Evolutionary conservation across 2,888 invertebrate genomes (phyloP).

Genomic region (Sipha maydis): DNA sequence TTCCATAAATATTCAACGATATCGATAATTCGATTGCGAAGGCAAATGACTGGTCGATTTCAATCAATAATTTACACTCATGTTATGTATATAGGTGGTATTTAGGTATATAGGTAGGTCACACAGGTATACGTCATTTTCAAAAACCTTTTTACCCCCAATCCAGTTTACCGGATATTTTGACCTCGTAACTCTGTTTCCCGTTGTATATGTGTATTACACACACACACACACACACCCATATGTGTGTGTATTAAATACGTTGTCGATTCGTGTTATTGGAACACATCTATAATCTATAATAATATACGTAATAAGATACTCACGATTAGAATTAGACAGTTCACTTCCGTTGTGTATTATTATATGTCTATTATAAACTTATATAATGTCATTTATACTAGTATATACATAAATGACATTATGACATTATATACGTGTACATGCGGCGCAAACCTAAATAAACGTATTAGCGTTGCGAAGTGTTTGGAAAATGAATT

Average conservation of each 20-base stretch:
- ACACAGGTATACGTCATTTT: neutral
- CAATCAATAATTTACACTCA: neutral
- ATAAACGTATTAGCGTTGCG: too few species aligned
- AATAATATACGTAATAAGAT: slow-evolving; percentile 40
- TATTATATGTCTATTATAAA: neutral
- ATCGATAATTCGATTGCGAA: neutral
- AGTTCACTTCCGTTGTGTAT: neutral
- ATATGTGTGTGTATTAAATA: too few species aligned
- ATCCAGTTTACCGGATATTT: slow-evolving; percentile 37
- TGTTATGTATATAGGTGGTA: neutral
- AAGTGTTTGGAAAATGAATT: too few species aligned
- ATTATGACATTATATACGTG: too few species aligned
- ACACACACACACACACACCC: too few species aligned
- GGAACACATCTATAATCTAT: neutral
- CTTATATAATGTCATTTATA: too few species aligned
- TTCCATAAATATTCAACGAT: neutral
- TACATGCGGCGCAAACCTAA: neutral
- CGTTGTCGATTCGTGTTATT: neutral
- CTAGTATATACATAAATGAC: neutral
- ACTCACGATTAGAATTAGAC: slow-evolving; percentile 12
- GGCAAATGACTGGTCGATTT: slow-evolving; percentile 10
- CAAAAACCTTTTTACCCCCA: neutral
- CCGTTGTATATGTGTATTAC: slow-evolving; percentile 17
- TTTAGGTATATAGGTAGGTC: neutral
- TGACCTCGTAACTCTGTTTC: slow-evolving; percentile 34